Base-by-base conservation (phyloP, 2,888 invertebrate genomes). In the Polymixis lichenea region DNA sequence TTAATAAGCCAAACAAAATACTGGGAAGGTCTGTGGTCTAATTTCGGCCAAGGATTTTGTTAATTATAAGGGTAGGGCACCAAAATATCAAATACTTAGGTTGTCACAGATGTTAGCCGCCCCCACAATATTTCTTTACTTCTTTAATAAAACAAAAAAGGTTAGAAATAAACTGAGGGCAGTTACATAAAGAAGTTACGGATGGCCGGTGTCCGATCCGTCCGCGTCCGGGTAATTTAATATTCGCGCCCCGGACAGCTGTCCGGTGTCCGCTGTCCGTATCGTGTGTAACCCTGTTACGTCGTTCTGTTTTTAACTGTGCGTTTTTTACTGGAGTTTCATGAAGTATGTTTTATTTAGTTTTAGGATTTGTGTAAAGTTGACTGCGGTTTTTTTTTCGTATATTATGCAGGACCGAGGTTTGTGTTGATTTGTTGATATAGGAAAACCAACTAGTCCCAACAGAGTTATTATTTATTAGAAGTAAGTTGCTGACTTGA, bases 191-290 rank as follows among this genome's bases (percentile, higher is more conserved):
- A 73, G 22, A 74, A 73, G 68, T 84, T 80, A 73, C 73, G 25
- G 75, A 38, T 61, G 22, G 28, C 69, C 65, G n/a, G 38, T 77
- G 80, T 84, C 65, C 77, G 85, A 74, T 69, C 66, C 70, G 70
- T 68, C 69, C 62, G 62, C 75, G 80, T 75, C 82, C 72, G 80
- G 83, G 67, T 90, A 89, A 90, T 84, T 85, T 78, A 78, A 89
- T 86, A 84, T 77, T 83, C 83, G 83, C 60, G 68, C 28, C 53
- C 28, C 77, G 82, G 82, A 84, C 80, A 80, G 78, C 76, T 82
- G 85, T 78, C 84, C 73, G 80, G 51, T 68, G 76, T 77, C 77
- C 75, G 78, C 62, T 80, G 78, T 68, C 60, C 74, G 75, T 67
- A 46, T 28, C 60, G 32, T 46, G n/a, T 61, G 70, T 58, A 53